Conservation (phyloP, 2,113 vertebrate genomes). For the Acinonyx jubatus region DNA sequence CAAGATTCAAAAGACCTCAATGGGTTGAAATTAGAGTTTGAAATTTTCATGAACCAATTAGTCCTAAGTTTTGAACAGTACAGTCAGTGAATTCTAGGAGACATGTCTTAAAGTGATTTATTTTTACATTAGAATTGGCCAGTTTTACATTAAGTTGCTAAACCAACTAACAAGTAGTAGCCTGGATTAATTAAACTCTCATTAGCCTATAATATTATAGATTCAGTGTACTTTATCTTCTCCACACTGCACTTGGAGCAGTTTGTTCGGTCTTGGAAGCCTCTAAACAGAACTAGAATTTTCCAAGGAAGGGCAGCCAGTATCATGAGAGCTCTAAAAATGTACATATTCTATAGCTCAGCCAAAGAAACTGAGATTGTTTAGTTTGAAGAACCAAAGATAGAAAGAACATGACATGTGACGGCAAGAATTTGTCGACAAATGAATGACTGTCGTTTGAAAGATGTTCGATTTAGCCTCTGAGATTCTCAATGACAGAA, state of each 20-base stretch:
- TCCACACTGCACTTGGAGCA: background rate
- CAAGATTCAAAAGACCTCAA: conserved; percentile 5
- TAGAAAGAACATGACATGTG: background rate
- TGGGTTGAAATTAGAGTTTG: background rate
- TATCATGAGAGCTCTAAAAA: background rate
- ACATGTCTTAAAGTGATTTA: background rate
- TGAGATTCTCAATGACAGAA: conserved; percentile 13
- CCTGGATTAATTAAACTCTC: background rate
- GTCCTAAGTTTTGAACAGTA: background rate
- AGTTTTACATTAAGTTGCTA: background rate
- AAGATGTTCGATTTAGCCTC: background rate
- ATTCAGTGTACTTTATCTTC: background rate
- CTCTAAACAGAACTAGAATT: background rate
- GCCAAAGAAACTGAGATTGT: background rate
- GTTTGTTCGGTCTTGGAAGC: background rate
- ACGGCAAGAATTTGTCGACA: background rate
- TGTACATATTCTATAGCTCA: background rate
- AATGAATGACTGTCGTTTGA: background rate
- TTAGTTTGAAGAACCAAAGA: background rate
- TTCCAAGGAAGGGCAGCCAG: background rate
- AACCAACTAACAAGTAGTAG: background rate
- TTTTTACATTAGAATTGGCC: background rate
- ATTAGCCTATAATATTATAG: background rate
- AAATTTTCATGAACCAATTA: background rate
- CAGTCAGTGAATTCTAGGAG: background rate